These are phyloP conservation scores for Lacerta viridis DNA, from an alignment of 2,797 vertebrate genomes.

Conservation along the genomic window DNA sequence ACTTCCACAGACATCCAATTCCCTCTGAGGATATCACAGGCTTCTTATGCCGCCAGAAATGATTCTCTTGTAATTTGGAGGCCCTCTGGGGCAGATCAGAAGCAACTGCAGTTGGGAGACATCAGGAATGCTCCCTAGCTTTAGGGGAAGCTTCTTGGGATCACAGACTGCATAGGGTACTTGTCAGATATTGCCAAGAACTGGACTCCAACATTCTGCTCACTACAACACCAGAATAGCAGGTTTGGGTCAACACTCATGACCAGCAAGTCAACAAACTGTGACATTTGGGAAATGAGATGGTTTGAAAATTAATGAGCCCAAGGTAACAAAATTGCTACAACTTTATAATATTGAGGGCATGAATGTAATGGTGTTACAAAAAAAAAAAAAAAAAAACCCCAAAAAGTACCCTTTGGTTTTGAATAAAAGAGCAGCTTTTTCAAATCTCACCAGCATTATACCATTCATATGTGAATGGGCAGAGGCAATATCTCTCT, in stretches of 20 bases:
- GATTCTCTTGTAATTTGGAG: neutral
- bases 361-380: neutral
- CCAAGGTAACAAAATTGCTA: neutral
- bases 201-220: neutral
- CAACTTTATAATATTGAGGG: neutral
- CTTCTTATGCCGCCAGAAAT: neutral
- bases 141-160: neutral
- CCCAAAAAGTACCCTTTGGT: neutral
- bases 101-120: neutral
- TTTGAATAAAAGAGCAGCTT: constrained; percentile 21
- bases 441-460: neutral
- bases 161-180: neutral
- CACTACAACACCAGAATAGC: neutral
- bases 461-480: neutral
- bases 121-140: neutral
- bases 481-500: neutral
- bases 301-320: neutral
- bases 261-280: neutral
- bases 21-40: neutral
- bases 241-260: neutral
- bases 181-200: neutral
- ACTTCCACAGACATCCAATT: neutral
- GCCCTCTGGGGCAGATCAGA: neutral
- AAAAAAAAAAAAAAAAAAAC: no score
- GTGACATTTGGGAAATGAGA: neutral